Evolutionary conservation across 2,113 vertebrate species (phyloP), one percentile per base, ranked within the genome.

Genomic region (Pteropus alecto): DNA sequence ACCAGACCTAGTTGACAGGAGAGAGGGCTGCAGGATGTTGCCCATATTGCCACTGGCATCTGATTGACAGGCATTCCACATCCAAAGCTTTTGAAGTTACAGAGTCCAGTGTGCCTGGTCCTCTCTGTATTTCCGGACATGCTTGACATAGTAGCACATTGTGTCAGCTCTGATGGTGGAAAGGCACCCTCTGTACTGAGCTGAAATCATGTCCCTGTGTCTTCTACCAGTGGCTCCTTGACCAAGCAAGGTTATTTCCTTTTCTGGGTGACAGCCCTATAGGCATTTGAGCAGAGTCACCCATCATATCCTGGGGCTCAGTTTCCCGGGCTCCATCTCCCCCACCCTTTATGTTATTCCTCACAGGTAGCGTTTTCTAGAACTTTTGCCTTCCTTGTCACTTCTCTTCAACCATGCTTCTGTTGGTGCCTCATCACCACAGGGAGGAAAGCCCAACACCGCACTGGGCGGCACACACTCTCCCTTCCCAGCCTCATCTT

Each of bases 21-120:
- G 3, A 4, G 60, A 11, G 0, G 35, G 46, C 46, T 22, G 0
- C 19, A 22, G 28, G 8, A 4, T 13, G 30, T n/a, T 41, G 7
- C 3, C 68, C 54, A 28, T 63, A 33, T 14, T 38, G 7, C 4
- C 14, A 0, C 0, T 7, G 30, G 41, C 73, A 3, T n/a, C 58
- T 16, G 21, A 74, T 13, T 5, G 51, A 4, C 0, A 41, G 13
- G 67, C 46, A 0, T 16, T 46, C 14, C 5, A 0, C 8, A 16
- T 38, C 81, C 22, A 11, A 73, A 35, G 9, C 24, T 51, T 93
- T 86, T 0, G 2, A 7, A 60, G 43, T 56, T 48, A 1, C 3
- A 19, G 33, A 73, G 60, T 30, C 67, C 41, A 18, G n/a, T 0
- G 6, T 18, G 26, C 60, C 33, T 9, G 24, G 33, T 56, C 33